A percentile compares a stretch with the other conserved stretches of the same genome.
These are phyloP conservation scores for Cryptus armator DNA, from an alignment of 2,888 invertebrate genomes.

Conservation along the genomic window DNA sequence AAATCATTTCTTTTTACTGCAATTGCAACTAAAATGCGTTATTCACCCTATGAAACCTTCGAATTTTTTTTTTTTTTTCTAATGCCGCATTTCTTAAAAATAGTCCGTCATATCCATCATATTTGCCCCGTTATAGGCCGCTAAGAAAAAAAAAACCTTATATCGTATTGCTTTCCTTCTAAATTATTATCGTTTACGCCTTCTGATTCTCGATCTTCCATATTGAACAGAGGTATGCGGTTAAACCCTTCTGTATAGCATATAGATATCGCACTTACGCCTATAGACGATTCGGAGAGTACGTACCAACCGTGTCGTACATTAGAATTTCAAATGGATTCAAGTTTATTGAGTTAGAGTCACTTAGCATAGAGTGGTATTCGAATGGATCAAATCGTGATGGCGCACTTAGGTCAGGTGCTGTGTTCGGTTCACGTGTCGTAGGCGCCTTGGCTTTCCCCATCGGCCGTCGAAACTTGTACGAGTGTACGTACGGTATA, in stretches of 20 bases:
- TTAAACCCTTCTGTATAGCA: not conserved
- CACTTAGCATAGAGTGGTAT: conserved; percentile 65
- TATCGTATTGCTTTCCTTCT: too few relatives aligned
- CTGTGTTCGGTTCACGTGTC: conserved; percentile 20
- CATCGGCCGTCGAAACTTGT: not conserved
- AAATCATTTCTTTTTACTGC: too few relatives aligned
- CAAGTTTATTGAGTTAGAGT: conserved; percentile 61
- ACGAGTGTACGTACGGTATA: not conserved
- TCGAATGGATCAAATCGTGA: conserved; percentile 57
- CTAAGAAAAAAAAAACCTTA: too few relatives aligned
- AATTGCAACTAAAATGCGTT: too few relatives aligned
- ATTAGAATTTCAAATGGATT: conserved; percentile 66
- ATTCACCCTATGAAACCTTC: too few relatives aligned
- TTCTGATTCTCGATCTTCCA: not conserved
- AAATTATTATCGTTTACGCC: too few relatives aligned
- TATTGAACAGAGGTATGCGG: not conserved
- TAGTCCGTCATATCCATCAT: too few relatives aligned
- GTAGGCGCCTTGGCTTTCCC: conserved; percentile 4
- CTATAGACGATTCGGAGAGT: not conserved
- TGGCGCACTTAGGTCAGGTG: conserved; percentile 56
- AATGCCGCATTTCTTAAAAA: too few relatives aligned
- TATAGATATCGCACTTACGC: not conserved
- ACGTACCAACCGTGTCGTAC: conserved; percentile 22
- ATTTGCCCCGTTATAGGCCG: too few relatives aligned
- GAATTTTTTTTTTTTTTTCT: too few relatives aligned